Evolutionary conservation across 2,113 vertebrate species (phyloP).

Genomic region (Peromyscus leucopus): DNA sequence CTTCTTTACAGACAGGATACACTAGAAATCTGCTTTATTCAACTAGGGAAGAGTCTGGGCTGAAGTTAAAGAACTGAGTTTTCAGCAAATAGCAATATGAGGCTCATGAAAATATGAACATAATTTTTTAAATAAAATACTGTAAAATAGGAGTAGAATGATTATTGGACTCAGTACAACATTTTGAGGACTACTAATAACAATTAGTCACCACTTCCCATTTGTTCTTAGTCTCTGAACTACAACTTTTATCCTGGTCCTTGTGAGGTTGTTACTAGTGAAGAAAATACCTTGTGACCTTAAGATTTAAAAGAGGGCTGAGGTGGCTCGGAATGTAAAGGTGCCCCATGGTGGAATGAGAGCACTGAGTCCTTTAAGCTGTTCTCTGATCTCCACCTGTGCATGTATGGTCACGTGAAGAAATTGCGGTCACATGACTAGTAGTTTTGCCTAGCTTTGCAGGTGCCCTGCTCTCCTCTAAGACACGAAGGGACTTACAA

Average conservation of each 20-base stretch:
- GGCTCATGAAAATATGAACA: neutral
- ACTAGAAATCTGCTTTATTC: neutral
- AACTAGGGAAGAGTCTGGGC: neutral
- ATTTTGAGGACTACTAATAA: neutral
- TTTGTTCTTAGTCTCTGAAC: no score
- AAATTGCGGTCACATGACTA: neutral
- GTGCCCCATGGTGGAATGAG: neutral
- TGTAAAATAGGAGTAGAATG: neutral
- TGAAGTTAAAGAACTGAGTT: neutral
- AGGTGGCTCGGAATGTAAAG: neutral
- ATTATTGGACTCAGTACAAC: neutral
- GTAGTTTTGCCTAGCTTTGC: neutral
- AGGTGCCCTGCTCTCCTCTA: neutral
- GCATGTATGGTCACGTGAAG: neutral
- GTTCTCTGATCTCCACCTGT: neutral
- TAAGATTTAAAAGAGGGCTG: neutral
- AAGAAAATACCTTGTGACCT: neutral
- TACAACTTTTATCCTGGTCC: neutral
- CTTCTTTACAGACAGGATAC: neutral
- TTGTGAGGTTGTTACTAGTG: neutral
- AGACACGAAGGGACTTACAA: neutral
- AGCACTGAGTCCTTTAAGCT: neutral
- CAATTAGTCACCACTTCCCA: neutral
- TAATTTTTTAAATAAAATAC: neutral
- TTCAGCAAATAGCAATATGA: neutral